Evolutionary conservation across 2,888 invertebrate species (phyloP), one percentile per base, ranked within the genome.

Genomic region (Tenthredo distinguenda): DNA sequence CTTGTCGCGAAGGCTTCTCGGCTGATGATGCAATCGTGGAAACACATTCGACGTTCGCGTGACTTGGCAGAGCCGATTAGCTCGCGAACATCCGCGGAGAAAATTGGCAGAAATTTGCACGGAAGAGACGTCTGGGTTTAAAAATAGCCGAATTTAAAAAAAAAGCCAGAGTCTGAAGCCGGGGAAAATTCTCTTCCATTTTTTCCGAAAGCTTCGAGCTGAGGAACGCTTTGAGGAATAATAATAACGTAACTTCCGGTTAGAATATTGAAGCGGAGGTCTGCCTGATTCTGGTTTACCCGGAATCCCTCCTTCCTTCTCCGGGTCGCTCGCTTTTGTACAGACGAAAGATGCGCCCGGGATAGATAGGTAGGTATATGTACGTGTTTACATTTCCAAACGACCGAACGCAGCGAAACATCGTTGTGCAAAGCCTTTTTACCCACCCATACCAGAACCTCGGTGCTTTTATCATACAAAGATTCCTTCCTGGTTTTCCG

Each of bases 351-450:
- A 71, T 40, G 68, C 31, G 34, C 31, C 7, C 10, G 15, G 68
- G 68, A 18, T 12, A n/a, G 74, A n/a, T 31, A 50, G 77, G 9
- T 31, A 10, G 34, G 10, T 26, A 18, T 18, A 31, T 5, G 37
- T 62, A 62, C 62, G 62, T 81, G 81, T 81, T 81, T 81, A 81
- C 81, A 81, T 81, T 81, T 81, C 21, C 81, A 81, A 81, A 81
- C 62, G 81, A 81, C 5, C 81, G 40, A 81, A 62, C 58, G 81
- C 26, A 62, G 26, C 62, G 34, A 62, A 26, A 37, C 68, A 68
- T 68, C 21, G 68, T 68, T 68, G 15, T 68, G 34, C 68, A 68
- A 34, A 31, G 68, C 18, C 21, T 18, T 34, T 68, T 68, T 34
- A 55, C 55, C 18, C 7, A 55, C 55, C 55, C 7, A 55, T 55